phyloP scores from a whole-genome alignment of 53 echinoderm and acorn worm genomes.

The Arbacia lixula region DNA sequence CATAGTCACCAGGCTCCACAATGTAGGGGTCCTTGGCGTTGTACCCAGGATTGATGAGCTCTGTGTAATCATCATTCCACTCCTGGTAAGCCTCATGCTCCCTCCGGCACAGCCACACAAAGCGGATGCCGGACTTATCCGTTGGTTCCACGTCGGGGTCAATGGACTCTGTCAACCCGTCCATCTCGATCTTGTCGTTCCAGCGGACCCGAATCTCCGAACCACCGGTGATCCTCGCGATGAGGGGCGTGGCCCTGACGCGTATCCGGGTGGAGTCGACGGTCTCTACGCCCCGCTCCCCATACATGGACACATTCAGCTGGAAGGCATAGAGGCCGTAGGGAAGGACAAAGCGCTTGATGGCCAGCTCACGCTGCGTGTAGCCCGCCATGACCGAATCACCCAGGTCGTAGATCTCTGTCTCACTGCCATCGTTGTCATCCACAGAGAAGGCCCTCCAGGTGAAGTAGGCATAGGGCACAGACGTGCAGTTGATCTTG shows the following conservation, averaged over 20 bases:
- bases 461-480: constrained; percentile 81
- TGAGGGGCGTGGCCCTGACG: constrained; percentile 79
- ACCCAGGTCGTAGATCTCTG: constrained; percentile 79
- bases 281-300: constrained; percentile 83
- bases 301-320: constrained; percentile 91
- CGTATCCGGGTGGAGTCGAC: constrained; percentile 67
- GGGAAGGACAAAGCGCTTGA: constrained; percentile 70
- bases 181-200: constrained; percentile 66
- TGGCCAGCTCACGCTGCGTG: constrained; percentile 79
- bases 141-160: constrained; percentile 79
- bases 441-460: constrained; percentile 73
- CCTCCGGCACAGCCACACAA: constrained; percentile 81
- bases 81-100: constrained; percentile 82
- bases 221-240: constrained; percentile 74
- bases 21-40: constrained; percentile 68
- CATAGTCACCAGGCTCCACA: constrained; percentile 77
- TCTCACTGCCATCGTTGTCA: constrained; percentile 54
- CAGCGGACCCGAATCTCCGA: constrained; percentile 79
- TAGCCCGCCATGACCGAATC: constrained; percentile 82
- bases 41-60: constrained; percentile 46
- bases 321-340: constrained; percentile 86
- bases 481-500: constrained; percentile 84
- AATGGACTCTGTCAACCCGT: constrained; percentile 71
- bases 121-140: constrained; percentile 73
- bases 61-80: constrained; percentile 82